phyloP scores from a whole-genome alignment of 2,797 vertebrate genomes.

The Leptoclinus maculatus region DNA sequence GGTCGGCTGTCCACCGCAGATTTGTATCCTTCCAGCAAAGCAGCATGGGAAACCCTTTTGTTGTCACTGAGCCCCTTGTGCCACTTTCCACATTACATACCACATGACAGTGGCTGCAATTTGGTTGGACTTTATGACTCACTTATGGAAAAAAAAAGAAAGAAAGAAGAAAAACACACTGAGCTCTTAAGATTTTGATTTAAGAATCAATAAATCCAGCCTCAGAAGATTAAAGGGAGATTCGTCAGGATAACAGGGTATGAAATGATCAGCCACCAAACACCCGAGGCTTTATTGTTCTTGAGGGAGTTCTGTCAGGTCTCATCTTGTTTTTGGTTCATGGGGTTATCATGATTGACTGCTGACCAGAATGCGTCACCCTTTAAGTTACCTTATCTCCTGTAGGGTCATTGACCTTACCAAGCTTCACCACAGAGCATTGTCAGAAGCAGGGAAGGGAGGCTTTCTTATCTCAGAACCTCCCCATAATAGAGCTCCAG shows the following conservation, averaged over 20 bases:
- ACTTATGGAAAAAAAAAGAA: neutral
- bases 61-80: constrained; percentile 27
- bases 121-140: constrained; percentile 54
- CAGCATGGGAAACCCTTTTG: constrained; percentile 47
- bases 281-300: constrained; percentile 3
- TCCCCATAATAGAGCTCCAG: constrained; percentile 29
- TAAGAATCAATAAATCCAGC: constrained; percentile 41
- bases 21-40: constrained; percentile 5
- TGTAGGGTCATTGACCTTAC: constrained; percentile 37
- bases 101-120: constrained; percentile 34
- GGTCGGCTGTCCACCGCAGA: constrained; percentile 21
- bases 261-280: constrained; percentile 5
- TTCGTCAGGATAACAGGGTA: neutral
- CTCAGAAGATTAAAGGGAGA: neutral
- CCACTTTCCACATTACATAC: constrained; percentile 49
- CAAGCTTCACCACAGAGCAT: constrained; percentile 1
- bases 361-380: constrained; percentile 8
- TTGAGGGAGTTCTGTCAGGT: constrained; percentile 31
- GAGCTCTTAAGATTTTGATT: constrained; percentile 10
- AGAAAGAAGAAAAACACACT: neutral
- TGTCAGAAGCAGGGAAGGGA: constrained; percentile 44
- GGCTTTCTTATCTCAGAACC: constrained; percentile 47
- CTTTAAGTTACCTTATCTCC: constrained; percentile 46
- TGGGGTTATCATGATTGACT: constrained; percentile 53
- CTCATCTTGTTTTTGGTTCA: constrained; percentile 48